Conservation (phyloP, 2,113 vertebrate genomes). For the Calypte anna region DNA sequence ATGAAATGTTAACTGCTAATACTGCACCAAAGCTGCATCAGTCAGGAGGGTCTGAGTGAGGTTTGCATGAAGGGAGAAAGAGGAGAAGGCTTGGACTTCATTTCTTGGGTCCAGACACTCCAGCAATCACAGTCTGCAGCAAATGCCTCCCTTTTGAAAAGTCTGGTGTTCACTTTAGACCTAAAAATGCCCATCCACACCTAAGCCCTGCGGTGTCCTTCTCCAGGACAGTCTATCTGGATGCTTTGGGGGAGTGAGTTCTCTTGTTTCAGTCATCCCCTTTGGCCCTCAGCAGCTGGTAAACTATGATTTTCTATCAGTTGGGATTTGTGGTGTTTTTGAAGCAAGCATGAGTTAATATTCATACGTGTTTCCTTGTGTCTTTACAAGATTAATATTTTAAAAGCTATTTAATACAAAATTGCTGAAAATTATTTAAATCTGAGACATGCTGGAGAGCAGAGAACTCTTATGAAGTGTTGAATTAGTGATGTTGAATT, state of each 20-base stretch:
- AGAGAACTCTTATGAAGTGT: constrained; percentile 19
- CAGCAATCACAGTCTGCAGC: background rate
- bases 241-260: background rate
- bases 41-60: background rate
- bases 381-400: constrained; percentile 51
- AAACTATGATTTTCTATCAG: background rate
- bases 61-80: background rate
- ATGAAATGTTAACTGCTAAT: background rate
- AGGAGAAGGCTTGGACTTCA: rapidly evolving
- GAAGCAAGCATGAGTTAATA: background rate
- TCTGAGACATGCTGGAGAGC: constrained; percentile 12
- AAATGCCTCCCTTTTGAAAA: background rate
- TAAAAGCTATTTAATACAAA: constrained; percentile 31
- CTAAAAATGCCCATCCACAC: background rate
- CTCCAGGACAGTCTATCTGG: background rate
- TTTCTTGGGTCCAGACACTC: background rate
- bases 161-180: background rate
- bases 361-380: background rate
- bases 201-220: background rate
- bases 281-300: background rate
- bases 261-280: background rate
- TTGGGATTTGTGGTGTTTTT: background rate
- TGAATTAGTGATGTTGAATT: constrained; percentile 47
- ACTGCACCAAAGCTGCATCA: background rate
- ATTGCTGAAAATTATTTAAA: constrained; percentile 51